Evolutionary conservation across 2,888 invertebrate species (phyloP).

Genomic region (Clivina fossor): DNA sequence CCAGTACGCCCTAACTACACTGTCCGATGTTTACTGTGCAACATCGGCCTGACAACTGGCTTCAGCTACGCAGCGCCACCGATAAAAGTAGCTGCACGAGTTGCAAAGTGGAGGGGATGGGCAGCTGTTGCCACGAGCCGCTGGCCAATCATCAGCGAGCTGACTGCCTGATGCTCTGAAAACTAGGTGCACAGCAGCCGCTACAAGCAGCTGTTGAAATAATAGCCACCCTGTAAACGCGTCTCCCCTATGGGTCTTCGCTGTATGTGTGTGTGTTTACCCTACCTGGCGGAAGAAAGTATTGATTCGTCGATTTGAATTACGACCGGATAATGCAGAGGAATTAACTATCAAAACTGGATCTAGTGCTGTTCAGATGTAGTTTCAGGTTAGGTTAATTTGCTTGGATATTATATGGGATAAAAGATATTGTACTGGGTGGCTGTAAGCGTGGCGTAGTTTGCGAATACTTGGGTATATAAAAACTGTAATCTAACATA

Average conservation of each 20-base stretch:
- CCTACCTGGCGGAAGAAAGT: constrained; percentile 18
- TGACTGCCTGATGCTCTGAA: constrained; percentile 60
- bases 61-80: constrained; percentile 34
- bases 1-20: not conserved
- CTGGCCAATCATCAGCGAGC: constrained; percentile 59
- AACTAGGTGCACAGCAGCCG: constrained; percentile 57
- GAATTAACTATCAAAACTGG: constrained; percentile 3
- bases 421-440: no score
- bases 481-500: no score
- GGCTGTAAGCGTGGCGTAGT: no score
- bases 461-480: no score
- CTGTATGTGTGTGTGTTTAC: no score
- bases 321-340: not conserved
- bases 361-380: constrained; percentile 1
- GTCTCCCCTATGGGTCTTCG: no score
- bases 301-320: constrained; percentile 4
- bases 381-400: not conserved
- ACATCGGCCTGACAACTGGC: constrained; percentile 39
- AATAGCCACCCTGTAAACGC: constrained; percentile 47
- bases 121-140: constrained; percentile 58
- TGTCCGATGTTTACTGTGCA: constrained; percentile 39
- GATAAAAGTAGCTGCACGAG: constrained; percentile 34
- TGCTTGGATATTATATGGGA: no score
- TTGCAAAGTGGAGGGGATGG: constrained; percentile 43
- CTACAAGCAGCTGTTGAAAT: constrained; percentile 49